Conservation (phyloP, 2,797 vertebrate genomes). For the Lutra lutra region DNA sequence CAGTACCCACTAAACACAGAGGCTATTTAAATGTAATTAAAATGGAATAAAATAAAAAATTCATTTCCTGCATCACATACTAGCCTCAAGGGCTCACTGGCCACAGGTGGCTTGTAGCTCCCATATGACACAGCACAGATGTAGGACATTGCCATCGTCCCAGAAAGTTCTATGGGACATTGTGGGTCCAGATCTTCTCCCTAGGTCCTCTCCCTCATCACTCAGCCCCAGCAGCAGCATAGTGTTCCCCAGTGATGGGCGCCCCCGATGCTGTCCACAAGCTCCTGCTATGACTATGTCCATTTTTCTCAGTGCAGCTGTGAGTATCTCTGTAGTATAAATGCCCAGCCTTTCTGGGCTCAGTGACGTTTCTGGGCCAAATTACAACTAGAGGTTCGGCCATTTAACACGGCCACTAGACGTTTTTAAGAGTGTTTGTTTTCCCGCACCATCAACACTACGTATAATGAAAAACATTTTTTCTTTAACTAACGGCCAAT, state of each 20-base stretch:
- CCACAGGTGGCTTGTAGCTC: not conserved
- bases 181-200: not conserved
- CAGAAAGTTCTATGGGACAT: not conserved
- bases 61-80: not conserved
- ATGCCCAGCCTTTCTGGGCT: not conserved
- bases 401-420: not conserved
- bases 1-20: not conserved
- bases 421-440: not conserved
- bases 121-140: not conserved
- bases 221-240: not conserved
- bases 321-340: not conserved
- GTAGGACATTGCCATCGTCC: not conserved
- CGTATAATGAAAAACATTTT: not conserved
- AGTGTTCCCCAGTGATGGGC: not conserved
- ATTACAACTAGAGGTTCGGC: not conserved
- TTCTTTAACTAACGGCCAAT: not conserved
- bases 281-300: not conserved
- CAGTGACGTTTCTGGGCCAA: not conserved
- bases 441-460: not conserved
- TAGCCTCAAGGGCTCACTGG: not conserved
- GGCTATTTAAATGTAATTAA: not conserved
- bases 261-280: not conserved
- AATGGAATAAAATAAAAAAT: not conserved
- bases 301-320: not conserved
- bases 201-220: not conserved